Evolutionary conservation across 2,797 vertebrate genomes (phyloP).

Genomic region (Pangasius macronema): DNA sequence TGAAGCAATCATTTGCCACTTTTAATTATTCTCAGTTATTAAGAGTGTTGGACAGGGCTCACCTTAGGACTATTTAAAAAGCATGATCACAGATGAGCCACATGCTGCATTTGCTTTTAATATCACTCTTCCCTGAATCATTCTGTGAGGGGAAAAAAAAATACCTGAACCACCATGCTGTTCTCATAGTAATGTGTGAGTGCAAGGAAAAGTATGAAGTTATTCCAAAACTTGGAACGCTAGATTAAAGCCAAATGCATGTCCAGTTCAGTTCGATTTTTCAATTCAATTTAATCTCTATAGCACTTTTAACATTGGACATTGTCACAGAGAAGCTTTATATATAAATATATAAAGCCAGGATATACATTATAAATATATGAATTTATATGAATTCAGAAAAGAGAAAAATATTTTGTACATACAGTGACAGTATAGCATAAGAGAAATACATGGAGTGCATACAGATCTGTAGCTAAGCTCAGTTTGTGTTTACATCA

Average conservation of each 20-base stretch:
- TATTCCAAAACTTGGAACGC: neutral
- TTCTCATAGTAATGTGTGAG: neutral
- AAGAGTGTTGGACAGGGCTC: neutral
- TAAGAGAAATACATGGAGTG: neutral
- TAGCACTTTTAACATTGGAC: no score
- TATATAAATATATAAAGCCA: no score
- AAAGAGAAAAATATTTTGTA: conserved; percentile 25
- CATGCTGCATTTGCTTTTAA: conserved; percentile 33
- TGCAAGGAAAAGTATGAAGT: conserved; percentile 28
- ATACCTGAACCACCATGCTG: neutral
- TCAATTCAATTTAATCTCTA: no score
- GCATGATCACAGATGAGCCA: conserved; percentile 22
- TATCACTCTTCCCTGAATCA: conserved; percentile 26
- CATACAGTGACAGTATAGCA: neutral
- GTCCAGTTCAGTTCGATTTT: neutral
- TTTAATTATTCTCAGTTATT: conserved; percentile 10
- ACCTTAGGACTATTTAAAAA: conserved; percentile 25
- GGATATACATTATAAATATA: no score
- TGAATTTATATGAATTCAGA: neutral
- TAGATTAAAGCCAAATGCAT: neutral
- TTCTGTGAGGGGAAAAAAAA: neutral
- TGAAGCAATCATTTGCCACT: conserved; percentile 51
- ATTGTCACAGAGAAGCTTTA: no score
- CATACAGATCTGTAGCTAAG: neutral
- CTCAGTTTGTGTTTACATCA: conserved; percentile 29